Conservation (phyloP, 2,888 invertebrate species). For the Andrena marginata region DNA sequence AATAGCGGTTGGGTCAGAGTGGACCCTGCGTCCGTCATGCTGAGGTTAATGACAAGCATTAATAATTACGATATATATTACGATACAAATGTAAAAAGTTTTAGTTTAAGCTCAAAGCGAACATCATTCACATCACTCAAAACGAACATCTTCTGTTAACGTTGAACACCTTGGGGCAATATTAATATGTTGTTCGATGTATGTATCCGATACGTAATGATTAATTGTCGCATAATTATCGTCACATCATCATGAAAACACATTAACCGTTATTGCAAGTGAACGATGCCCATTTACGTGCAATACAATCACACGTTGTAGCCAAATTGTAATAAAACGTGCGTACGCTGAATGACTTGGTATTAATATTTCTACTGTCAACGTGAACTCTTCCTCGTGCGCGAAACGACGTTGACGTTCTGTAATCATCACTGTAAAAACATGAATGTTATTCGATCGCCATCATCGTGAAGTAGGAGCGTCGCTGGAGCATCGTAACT, state of each 20-base stretch:
- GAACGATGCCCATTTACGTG: constrained; percentile 10
- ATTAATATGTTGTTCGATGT: constrained; percentile 11
- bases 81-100: constrained; percentile 11
- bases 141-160: constrained; percentile 14
- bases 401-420: background rate
- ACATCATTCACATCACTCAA: constrained; percentile 8
- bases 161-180: background rate
- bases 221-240: constrained; percentile 4
- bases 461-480: constrained; percentile 7
- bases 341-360: background rate
- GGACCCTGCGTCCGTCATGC: no score
- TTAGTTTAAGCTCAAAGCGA: background rate
- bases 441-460: background rate
- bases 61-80: background rate
- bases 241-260: constrained; percentile 6
- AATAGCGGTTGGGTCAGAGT: no score
- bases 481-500: constrained; percentile 1
- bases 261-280: constrained; percentile 5
- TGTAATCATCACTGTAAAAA: background rate
- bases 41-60: no score
- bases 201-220: constrained; percentile 5
- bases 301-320: constrained; percentile 18
- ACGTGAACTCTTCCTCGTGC: background rate
- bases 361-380: constrained; percentile 8
- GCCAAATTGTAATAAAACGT: constrained; percentile 26